Conservation (phyloP, 2,888 invertebrate genomes). For the Archaeoteleia sp. region DNA sequence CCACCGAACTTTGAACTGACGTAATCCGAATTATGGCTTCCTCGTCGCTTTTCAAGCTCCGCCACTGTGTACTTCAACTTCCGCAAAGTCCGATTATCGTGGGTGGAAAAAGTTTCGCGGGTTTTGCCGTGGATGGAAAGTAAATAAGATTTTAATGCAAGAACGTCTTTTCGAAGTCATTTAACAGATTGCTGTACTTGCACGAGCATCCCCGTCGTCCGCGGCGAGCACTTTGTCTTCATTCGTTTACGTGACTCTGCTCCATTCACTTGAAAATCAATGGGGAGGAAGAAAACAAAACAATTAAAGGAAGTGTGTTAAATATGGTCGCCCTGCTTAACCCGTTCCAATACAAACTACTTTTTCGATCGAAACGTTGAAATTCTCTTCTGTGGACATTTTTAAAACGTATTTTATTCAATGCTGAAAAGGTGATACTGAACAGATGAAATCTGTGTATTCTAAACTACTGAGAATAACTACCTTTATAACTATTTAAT, state of each 20-base stretch:
- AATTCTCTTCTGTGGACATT: too few species aligned
- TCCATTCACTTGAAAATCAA: conserved; percentile 36
- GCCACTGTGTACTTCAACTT: conserved; percentile 47
- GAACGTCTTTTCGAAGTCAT: conserved; percentile 54
- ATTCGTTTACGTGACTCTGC: conserved; percentile 33
- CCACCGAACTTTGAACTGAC: conserved; percentile 44
- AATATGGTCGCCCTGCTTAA: neutral
- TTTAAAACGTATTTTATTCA: too few species aligned
- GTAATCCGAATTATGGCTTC: conserved; percentile 54
- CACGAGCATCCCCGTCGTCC: conserved; percentile 33
- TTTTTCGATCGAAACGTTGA: too few species aligned
- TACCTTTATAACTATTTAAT: too few species aligned
- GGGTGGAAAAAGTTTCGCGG: conserved; percentile 51
- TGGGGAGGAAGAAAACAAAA: conserved; percentile 33
- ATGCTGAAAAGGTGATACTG: too few species aligned
- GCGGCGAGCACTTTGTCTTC: conserved; percentile 44
- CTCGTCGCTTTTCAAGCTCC: conserved; percentile 41
- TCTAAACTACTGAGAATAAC: too few species aligned
- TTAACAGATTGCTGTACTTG: conserved; percentile 54
- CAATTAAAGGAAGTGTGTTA: conserved; percentile 13
- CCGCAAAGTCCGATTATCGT: conserved; percentile 46
- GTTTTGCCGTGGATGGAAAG: conserved; percentile 46
- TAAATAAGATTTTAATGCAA: conserved; percentile 57
- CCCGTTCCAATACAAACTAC: too few species aligned
- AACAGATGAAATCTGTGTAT: too few species aligned